Base-by-base conservation (phyloP, 2,113 vertebrate species). In the Rhegmatorhina hoffmannsi region DNA sequence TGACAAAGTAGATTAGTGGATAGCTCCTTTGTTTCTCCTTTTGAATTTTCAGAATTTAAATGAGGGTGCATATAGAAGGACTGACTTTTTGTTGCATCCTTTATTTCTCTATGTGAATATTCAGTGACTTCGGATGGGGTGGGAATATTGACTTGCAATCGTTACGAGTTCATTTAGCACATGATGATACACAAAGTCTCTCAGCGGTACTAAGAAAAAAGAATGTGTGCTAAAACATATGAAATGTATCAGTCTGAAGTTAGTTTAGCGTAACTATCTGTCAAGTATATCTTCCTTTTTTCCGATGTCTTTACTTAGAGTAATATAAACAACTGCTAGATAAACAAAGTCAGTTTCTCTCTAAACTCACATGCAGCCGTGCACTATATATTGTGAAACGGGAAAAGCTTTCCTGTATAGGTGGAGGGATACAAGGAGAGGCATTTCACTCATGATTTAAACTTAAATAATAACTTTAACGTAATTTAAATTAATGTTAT, bases 41-140 rank as follows among this genome's bases (percentile, higher is more conserved):
- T 76, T 68, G 8, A 70, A 2, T 53, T 80, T 73, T 73, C 8
- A 15, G 47, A 24, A 29, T 62, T 84, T 50, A 53, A 66, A 34
- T 55, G 15, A 66, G 9, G 25, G 9, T 72, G 29, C 13, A 16
- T n/a, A 17, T 2, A 38, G 40, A 64, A 67, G 20, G 18, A 15
- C 36, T 34, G 52, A 18, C 7, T 64, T 56, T 53, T 67, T 49
- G 2, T 62, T 70, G 60, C 25, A 63, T 31, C 11, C 13, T 74
- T 66, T 74, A 2, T 31, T 52, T 44, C 34, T 86, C 52, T 28
- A 4, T 38, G 15, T 56, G 21, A 0, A 0, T 40, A 12, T 47
- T 72, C 58, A n/a, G 20, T 46, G 26, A 36, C 40, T 66, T 52
- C 38, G 26, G 47, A 13, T 33, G 13, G 23, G 6, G 1, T 64